A percentile compares a stretch with the other conserved stretches of the same genome.
These are phyloP conservation scores for Patella pellucida DNA, from an alignment of 2,888 invertebrate species.

Conservation along the genomic window DNA sequence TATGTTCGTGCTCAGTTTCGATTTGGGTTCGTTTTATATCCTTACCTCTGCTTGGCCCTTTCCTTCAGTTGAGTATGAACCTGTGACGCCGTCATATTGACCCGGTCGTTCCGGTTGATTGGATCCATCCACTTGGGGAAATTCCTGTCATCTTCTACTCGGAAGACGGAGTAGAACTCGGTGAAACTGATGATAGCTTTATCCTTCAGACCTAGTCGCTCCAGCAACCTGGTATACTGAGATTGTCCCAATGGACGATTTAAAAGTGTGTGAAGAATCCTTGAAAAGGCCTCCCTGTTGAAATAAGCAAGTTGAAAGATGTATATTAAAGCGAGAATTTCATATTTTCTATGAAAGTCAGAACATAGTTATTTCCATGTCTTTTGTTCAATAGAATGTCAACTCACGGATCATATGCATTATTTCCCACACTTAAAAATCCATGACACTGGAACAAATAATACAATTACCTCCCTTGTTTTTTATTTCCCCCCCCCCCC, in stretches of 20 bases:
- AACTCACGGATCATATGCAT: no score
- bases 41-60: slow-evolving; percentile 66
- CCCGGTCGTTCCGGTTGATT: slow-evolving; percentile 57
- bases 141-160: slow-evolving; percentile 50
- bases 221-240: slow-evolving; percentile 57
- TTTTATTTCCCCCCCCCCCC: no score
- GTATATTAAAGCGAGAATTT: no score
- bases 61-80: slow-evolving; percentile 68
- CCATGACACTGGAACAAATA: no score
- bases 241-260: slow-evolving; percentile 53
- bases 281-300: slow-evolving; percentile 64
- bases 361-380: no score
- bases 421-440: no score
- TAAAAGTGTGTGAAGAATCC: slow-evolving; percentile 62
- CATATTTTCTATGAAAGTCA: no score
- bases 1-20: no score
- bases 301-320: neutral
- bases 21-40: neutral
- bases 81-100: slow-evolving; percentile 60
- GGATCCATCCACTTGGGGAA: slow-evolving; percentile 69
- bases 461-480: no score
- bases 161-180: slow-evolving; percentile 66
- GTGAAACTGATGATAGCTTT: slow-evolving; percentile 60
- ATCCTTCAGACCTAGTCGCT: slow-evolving; percentile 59
- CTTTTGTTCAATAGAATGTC: no score